Conservation (phyloP, 2,888 invertebrate species). For the Hyposoter dolosus region DNA sequence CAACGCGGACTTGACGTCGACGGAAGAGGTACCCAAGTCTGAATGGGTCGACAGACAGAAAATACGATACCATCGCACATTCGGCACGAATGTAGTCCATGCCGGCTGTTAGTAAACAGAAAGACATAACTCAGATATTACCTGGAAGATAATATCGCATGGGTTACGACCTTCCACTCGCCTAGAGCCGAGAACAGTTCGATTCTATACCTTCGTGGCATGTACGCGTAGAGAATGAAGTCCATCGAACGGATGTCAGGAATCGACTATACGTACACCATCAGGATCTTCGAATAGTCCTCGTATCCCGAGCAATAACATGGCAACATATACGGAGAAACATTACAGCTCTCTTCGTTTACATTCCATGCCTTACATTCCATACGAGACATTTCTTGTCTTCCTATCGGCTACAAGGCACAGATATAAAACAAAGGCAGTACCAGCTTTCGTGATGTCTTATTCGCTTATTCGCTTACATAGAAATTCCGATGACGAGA, state of each 20-base stretch:
- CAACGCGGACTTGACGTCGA: slow-evolving; percentile 58
- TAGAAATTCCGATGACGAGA: neutral
- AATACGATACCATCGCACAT: slow-evolving; percentile 40
- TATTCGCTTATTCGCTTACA: neutral
- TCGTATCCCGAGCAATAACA: slow-evolving; percentile 43
- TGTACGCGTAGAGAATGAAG: slow-evolving; percentile 42
- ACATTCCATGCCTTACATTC: slow-evolving; percentile 40
- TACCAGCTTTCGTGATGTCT: neutral
- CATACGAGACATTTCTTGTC: slow-evolving; percentile 43
- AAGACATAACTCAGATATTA: slow-evolving; percentile 5
- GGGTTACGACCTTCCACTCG: slow-evolving; percentile 24
- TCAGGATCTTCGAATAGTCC: slow-evolving; percentile 51
- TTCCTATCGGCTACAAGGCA: neutral
- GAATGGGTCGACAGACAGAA: slow-evolving; percentile 38
- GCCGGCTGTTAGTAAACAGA: neutral
- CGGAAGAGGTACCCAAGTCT: slow-evolving; percentile 52
- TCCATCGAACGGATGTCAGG: slow-evolving; percentile 55
- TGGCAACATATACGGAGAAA: slow-evolving; percentile 36
- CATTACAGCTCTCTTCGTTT: slow-evolving; percentile 46
- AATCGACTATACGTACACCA: slow-evolving; percentile 48
- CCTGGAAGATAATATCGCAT: neutral
- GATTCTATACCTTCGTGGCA: slow-evolving; percentile 10
- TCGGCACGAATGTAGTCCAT: slow-evolving; percentile 16
- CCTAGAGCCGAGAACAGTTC: neutral
- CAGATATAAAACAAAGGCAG: neutral